A percentile compares a stretch with the other conserved stretches of the same genome.
phyloP scores from a whole-genome alignment of 2,888 invertebrate genomes.

The Fragum whitleyi region DNA sequence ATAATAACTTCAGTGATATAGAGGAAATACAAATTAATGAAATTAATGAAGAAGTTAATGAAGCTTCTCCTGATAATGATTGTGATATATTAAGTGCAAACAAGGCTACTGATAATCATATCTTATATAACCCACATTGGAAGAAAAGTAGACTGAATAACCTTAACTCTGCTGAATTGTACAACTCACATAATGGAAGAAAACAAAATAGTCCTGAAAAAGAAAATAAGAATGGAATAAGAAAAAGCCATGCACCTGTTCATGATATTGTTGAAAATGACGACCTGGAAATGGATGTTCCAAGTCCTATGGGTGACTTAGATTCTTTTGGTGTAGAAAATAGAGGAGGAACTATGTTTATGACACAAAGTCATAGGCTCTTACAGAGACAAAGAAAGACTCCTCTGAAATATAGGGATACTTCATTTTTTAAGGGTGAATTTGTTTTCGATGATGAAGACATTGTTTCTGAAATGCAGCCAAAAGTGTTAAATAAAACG shows the following conservation, averaged over 20 bases:
- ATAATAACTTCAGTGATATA: slow-evolving; percentile 56
- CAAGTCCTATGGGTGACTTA: slow-evolving; percentile 42
- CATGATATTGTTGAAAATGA: slow-evolving; percentile 14
- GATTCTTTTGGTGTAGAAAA: slow-evolving; percentile 47
- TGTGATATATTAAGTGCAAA: neutral
- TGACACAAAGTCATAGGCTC: slow-evolving; percentile 37
- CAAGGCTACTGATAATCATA: slow-evolving; percentile 35
- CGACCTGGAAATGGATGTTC: slow-evolving; percentile 28
- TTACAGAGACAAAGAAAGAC: slow-evolving; percentile 56
- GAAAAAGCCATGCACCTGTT: slow-evolving; percentile 1
- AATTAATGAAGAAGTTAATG: slow-evolving; percentile 17
- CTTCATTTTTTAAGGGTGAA: slow-evolving; percentile 64
- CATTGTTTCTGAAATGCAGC: slow-evolving; percentile 46
- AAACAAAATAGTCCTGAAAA: neutral
- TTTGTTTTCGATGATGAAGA: slow-evolving; percentile 64
- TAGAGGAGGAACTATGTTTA: slow-evolving; percentile 55
- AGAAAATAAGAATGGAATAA: slow-evolving; percentile 14
- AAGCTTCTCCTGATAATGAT: slow-evolving; percentile 2
- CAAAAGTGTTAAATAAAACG: slow-evolving; percentile 35
- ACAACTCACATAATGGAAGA: neutral
- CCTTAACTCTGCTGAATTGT: slow-evolving; percentile 11
- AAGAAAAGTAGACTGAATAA: slow-evolving; percentile 55
- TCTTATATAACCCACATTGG: slow-evolving; percentile 55
- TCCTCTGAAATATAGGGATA: slow-evolving; percentile 62
- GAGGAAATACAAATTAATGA: slow-evolving; percentile 50